Evolutionary conservation across 35 echinoderm and acorn worm genomes (phyloP).

Genomic region (Holothuria glaberrima): DNA sequence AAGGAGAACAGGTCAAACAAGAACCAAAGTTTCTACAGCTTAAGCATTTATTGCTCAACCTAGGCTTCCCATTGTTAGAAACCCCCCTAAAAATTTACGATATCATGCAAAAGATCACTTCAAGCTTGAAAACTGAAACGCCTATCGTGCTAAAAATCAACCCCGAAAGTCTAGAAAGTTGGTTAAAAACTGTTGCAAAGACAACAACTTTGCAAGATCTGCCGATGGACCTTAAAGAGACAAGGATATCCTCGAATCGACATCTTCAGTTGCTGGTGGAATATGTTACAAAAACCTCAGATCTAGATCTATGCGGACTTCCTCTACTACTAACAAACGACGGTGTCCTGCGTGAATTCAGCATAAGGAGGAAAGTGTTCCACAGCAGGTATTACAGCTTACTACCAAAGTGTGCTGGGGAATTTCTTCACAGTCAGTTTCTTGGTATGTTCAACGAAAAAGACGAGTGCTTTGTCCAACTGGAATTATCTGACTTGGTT

Average conservation of each 20-base stretch:
- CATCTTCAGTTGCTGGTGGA: not conserved
- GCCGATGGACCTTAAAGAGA: not conserved
- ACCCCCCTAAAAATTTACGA: conserved; percentile 14
- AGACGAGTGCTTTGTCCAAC: not conserved
- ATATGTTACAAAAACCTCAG: conserved; percentile 3
- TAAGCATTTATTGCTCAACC: not conserved
- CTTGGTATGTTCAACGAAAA: not conserved
- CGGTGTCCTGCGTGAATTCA: conserved; percentile 23
- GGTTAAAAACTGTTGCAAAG: conserved; percentile 21
- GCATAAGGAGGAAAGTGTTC: conserved; percentile 18
- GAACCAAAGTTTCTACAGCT: not conserved
- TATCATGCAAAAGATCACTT: not conserved
- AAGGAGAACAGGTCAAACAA: not conserved
- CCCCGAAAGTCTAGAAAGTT: conserved; percentile 28
- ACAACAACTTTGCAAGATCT: not conserved
- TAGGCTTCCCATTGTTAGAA: conserved; percentile 22
- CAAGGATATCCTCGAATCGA: not conserved
- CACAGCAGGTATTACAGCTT: not conserved
- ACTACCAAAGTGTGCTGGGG: conserved; percentile 24
- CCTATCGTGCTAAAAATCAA: conserved; percentile 32
- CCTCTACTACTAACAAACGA: conserved; percentile 70
- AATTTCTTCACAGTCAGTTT: conserved; percentile 46
- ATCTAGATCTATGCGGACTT: conserved; percentile 41
- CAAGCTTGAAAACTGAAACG: not conserved
- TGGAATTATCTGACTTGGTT: conserved; percentile 40